Percentiles rank a stretch among this genome's conserved stretches.
Conservation (phyloP, 2,888 invertebrate genomes). For the Harmothoe impar region DNA sequence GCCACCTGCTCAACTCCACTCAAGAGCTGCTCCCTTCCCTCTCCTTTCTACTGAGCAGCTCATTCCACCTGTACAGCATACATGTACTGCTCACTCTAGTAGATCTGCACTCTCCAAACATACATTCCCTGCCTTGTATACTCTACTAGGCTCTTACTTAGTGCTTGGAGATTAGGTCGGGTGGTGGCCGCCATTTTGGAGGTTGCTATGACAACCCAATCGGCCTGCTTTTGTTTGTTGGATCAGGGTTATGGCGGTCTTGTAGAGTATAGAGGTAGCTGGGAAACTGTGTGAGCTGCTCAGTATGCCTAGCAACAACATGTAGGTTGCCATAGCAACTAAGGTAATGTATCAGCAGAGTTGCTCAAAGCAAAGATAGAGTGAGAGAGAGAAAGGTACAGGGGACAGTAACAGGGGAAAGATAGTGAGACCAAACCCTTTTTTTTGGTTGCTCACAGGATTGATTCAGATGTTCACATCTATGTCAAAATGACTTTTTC, state of each 20-base stretch:
- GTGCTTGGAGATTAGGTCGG: neutral
- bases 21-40: too few relatives aligned
- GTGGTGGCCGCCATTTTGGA: neutral
- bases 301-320: neutral
- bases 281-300: neutral
- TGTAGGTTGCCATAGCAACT: conserved; percentile 18
- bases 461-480: too few relatives aligned
- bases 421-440: too few relatives aligned
- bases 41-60: too few relatives aligned
- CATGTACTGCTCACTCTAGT: too few relatives aligned
- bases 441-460: too few relatives aligned
- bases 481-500: too few relatives aligned
- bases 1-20: too few relatives aligned
- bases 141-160: too few relatives aligned
- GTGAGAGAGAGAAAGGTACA: neutral
- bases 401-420: neutral
- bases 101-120: too few relatives aligned
- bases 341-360: neutral
- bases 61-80: too few relatives aligned
- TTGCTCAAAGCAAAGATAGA: neutral
- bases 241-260: neutral
- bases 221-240: neutral
- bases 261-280: neutral
- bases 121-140: too few relatives aligned
- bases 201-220: neutral